Percentiles rank a stretch among this genome's conserved stretches.
Conservation (phyloP, 2,113 vertebrate species). For the Mesembrinibis cayennensis region DNA sequence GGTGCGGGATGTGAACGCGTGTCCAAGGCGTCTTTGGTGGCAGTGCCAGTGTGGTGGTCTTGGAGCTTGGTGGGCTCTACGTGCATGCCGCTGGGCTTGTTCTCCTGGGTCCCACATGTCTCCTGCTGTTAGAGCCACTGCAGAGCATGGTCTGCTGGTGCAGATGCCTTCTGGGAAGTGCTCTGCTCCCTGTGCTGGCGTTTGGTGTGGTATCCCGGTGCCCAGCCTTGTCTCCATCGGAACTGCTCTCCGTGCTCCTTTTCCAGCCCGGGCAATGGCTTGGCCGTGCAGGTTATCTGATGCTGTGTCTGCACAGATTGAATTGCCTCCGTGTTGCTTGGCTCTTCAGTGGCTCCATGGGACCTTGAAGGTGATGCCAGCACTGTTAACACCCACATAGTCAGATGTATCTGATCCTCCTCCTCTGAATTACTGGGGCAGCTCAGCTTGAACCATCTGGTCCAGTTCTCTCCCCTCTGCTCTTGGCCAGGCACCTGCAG, state of each 20-base stretch:
- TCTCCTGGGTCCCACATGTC: not conserved
- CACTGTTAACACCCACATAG: not conserved
- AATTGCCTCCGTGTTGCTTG: not conserved
- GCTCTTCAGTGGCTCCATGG: not conserved
- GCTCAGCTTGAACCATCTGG: slow-evolving; percentile 60
- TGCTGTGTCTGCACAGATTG: not conserved
- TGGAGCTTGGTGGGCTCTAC: not conserved
- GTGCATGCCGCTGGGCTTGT: not conserved
- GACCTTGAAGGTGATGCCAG: not conserved
- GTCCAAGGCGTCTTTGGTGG: not conserved
- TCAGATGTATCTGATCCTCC: not conserved
- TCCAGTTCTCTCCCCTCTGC: not conserved
- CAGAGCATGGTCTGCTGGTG: not conserved
- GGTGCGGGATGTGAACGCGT: rapidly evolving
- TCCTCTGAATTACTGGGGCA: slow-evolving; percentile 6
- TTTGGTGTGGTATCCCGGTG: rapidly evolving
- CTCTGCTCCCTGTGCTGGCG: not conserved
- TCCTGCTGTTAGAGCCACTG: not conserved
- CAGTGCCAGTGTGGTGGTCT: not conserved
- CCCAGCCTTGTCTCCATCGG: not conserved
- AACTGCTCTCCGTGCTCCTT: not conserved
- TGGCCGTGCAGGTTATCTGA: not conserved
- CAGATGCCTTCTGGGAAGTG: not conserved
- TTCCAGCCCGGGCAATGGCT: not conserved
- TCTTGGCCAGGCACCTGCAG: not conserved